Base-by-base conservation (phyloP, 2,797 vertebrate species). In the Leptatherina wallacei region DNA sequence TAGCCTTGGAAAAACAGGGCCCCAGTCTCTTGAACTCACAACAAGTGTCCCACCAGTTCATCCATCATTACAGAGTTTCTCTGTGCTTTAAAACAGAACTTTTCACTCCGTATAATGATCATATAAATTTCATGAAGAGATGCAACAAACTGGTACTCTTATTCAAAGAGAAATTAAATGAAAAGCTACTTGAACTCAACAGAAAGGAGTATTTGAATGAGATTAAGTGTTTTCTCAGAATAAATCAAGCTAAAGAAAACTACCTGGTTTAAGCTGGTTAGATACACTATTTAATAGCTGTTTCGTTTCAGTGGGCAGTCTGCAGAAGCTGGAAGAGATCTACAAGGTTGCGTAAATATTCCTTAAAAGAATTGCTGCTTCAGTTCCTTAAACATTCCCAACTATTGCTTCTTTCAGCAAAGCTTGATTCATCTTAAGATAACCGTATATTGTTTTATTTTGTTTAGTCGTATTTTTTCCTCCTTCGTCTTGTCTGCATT, bases 331-430 rank as follows among this genome's bases (percentile, higher is more conserved):
- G 75, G 79, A 71, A 78, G 29, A 63, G 44, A 75, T 49, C 71
- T 61, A 58, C 51, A 42, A 71, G 30, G 63, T 88, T 87, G 79
- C 68, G 59, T 85, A 83, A 90, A 82, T 4, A 3, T 83, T 75
- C 69, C 14, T 14, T 76, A 36, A 81, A 75, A 52, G 54, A 36
- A 13, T 59, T 44, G 11, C 52, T 55, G 52, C 8, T 73, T 61
- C 33, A 11, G 2, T 77, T 44, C 18, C 68, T 69, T 44, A 5
- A 20, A 16, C 24, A 27, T 29, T 71, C 66, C 20, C 1, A 5
- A 68, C 73, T 78, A 22, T 27, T 65, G 52, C 74, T 73, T 44
- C 42, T 85, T 62, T 74, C 64, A 62, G 13, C 77, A 52, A 33
- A n/a, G 8, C 32, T 61, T 76, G 61, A 83, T 89, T 77, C 59